phyloP scores from a whole-genome alignment of 1,140 invertebrate genomes.

The Tetraneura akinire region DNA sequence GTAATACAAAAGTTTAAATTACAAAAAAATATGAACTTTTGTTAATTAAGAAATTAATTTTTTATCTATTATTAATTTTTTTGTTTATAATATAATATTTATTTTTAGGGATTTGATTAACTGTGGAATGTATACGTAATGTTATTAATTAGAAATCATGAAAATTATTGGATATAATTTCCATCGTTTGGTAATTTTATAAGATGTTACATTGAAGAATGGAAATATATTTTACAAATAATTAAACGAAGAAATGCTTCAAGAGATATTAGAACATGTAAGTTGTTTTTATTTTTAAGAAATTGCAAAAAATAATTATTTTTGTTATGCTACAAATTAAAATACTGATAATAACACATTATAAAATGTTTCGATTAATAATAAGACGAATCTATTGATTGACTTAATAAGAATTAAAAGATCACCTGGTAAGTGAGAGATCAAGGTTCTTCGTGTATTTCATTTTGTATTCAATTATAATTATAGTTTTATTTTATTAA shows the following conservation, averaged over 20 bases:
- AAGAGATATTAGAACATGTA: slow-evolving; percentile 51
- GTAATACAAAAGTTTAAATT: slow-evolving; percentile 36
- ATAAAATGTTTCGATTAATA: no score
- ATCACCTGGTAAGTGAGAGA: no score
- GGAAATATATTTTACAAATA: slow-evolving; percentile 39
- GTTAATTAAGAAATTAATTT: not conserved
- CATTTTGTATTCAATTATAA: no score
- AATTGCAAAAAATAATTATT: no score
- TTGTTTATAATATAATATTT: not conserved
- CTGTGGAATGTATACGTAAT: no score
- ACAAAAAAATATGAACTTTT: slow-evolving; percentile 30
- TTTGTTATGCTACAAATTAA: no score
- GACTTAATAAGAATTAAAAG: no score
- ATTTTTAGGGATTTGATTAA: slow-evolving; percentile 44
- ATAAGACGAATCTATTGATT: no score
- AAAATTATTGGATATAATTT: slow-evolving; percentile 51
- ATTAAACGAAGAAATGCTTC: slow-evolving; percentile 47
- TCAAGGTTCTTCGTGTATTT: no score
- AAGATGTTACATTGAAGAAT: slow-evolving; percentile 24
- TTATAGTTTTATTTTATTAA: no score
- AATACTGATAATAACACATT: no score
- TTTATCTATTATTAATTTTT: not conserved
- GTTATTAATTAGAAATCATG: slow-evolving; percentile 44
- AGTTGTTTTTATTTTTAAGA: not conserved
- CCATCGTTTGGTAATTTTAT: slow-evolving; percentile 50